These are phyloP conservation scores for Benitochromis conjunctus DNA, from an alignment of 2,113 vertebrate species.

Conservation along the genomic window DNA sequence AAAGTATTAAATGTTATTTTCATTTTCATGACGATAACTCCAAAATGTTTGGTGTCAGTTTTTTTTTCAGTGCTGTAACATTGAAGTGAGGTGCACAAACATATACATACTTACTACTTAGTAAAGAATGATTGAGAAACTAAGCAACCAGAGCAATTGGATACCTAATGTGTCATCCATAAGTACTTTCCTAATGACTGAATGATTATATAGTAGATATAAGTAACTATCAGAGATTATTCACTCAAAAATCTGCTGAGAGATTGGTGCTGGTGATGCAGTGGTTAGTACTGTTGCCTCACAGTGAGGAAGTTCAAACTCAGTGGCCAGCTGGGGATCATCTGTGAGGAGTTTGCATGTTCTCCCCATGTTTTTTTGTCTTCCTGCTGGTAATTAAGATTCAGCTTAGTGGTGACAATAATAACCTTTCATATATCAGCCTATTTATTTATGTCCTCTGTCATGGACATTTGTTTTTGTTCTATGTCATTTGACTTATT, in stretches of 20 bases:
- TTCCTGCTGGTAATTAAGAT: no score
- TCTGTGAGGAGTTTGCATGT: not conserved
- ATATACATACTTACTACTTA: not conserved
- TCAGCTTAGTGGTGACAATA: fast-evolving
- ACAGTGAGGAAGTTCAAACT: not conserved
- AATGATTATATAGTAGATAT: not conserved
- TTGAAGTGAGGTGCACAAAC: not conserved
- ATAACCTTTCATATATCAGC: not conserved
- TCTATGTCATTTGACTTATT: not conserved
- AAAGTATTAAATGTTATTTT: not conserved
- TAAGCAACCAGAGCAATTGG: not conserved
- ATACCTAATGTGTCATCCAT: not conserved
- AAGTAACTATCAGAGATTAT: not conserved
- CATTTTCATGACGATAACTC: not conserved
- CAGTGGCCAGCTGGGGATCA: not conserved
- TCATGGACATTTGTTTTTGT: not conserved
- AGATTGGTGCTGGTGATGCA: not conserved
- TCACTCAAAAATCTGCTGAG: not conserved
- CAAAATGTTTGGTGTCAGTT: not conserved
- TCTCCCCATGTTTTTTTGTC: not conserved
- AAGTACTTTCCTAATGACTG: not conserved
- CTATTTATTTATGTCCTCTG: not conserved
- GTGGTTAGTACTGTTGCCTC: not conserved
- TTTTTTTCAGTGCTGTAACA: not conserved
- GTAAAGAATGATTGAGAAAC: not conserved